phyloP scores from a whole-genome alignment of 2,797 vertebrate genomes.

The Distichodus sexfasciatus region DNA sequence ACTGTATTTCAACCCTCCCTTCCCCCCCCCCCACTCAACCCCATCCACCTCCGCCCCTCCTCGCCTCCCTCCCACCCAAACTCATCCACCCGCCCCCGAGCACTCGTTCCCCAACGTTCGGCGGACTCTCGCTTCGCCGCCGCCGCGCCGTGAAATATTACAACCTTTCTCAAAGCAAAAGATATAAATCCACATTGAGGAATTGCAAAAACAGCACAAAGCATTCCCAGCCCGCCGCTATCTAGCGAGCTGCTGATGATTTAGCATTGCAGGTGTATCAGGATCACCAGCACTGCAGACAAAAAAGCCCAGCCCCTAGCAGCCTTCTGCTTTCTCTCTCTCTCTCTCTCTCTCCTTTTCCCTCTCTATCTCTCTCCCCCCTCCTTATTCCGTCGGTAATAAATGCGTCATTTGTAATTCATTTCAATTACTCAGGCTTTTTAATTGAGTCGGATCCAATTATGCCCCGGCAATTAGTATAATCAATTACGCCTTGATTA shows the following conservation, averaged over 20 bases:
- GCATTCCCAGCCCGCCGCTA: conserved; percentile 74
- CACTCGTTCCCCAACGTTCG: too few relatives aligned
- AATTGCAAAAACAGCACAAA: conserved; percentile 87
- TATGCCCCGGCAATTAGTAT: conserved; percentile 80
- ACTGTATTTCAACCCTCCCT: conserved; percentile 67
- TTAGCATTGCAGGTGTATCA: conserved; percentile 80
- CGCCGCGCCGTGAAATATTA: conserved; percentile 79
- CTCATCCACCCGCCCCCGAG: conserved; percentile 63
- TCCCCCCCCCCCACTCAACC: conserved; percentile 37
- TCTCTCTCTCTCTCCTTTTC: not conserved
- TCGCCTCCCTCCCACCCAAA: conserved; percentile 36
- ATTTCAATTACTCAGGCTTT: conserved; percentile 77
- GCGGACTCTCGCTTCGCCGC: conserved; percentile 59
- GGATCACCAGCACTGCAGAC: conserved; percentile 56
- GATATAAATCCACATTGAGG: conserved; percentile 83
- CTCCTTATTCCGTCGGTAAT: conserved; percentile 51
- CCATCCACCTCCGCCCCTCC: conserved; percentile 62
- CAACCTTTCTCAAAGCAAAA: conserved; percentile 84
- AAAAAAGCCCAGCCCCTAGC: conserved; percentile 51
- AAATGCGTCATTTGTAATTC: conserved; percentile 69
- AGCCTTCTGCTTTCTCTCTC: conserved; percentile 36
- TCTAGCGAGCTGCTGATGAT: conserved; percentile 76
- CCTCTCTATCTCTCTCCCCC: conserved; percentile 13
- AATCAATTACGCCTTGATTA: conserved; percentile 77
- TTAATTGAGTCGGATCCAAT: conserved; percentile 83